phyloP scores from a whole-genome alignment of 2,113 vertebrate species.

The Choloepus hoffmanni region DNA sequence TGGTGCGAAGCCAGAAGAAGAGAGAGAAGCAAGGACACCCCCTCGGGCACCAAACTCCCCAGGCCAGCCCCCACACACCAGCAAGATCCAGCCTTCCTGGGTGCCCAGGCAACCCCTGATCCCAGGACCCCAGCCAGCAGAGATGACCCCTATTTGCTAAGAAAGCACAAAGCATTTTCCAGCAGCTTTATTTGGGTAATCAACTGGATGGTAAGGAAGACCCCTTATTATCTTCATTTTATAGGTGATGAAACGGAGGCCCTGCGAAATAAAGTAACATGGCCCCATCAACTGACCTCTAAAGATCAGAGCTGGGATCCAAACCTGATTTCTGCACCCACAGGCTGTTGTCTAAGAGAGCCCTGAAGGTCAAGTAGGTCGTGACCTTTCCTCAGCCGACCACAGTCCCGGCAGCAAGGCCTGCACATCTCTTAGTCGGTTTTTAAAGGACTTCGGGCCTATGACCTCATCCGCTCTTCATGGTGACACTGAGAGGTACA shows the following conservation, averaged over 20 bases:
- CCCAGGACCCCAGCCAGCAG: background rate
- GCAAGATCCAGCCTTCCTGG: background rate
- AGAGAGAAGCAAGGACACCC: background rate
- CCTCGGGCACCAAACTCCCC: accelerated
- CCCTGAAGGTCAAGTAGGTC: too few relatives aligned
- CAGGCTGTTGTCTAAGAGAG: accelerated
- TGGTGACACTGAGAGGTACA: background rate
- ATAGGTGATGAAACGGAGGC: background rate
- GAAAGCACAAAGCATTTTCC: background rate
- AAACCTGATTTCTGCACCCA: background rate
- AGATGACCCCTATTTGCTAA: background rate
- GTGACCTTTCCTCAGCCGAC: too few relatives aligned
- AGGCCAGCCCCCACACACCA: background rate
- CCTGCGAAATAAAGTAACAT: background rate
- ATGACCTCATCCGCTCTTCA: too few relatives aligned
- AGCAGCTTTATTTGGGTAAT: background rate
- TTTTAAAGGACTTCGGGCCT: accelerated
- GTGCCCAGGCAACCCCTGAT: accelerated
- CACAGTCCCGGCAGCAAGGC: accelerated
- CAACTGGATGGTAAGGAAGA: background rate
- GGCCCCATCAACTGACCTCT: accelerated
- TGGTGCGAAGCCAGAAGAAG: background rate
- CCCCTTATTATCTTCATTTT: background rate
- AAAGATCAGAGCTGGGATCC: background rate
- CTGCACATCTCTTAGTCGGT: accelerated